phyloP scores from a whole-genome alignment of 2,888 invertebrate genomes.

The Rhodophaea formosa region DNA sequence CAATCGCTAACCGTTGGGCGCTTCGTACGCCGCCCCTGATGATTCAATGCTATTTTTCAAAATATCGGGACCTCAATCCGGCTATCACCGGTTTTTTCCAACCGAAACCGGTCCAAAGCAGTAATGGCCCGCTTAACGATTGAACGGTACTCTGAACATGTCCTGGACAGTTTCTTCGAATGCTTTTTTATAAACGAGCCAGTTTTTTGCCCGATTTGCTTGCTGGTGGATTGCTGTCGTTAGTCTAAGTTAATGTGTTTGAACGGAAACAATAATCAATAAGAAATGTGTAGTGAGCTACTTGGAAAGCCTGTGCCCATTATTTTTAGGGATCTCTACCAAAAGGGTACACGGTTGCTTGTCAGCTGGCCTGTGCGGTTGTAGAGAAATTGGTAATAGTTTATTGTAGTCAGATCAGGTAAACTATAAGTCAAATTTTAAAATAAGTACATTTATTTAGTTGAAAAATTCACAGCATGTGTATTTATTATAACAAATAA shows the following conservation, averaged over 20 bases:
- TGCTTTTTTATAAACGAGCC: neutral
- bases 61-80: neutral
- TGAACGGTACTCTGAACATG: constrained; percentile 3
- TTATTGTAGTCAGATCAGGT: no score
- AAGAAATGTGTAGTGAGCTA: neutral
- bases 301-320: neutral
- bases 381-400: no score
- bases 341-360: no score
- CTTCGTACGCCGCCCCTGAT: no score
- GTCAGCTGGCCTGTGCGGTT: no score
- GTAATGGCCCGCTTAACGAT: constrained; percentile 2
- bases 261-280: constrained; percentile 9
- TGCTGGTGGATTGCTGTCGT: neutral
- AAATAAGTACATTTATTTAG: no score
- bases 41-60: neutral
- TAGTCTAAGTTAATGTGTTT: neutral
- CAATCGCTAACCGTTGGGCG: no score
- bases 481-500: no score
- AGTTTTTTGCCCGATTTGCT: neutral
- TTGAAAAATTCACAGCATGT: no score
- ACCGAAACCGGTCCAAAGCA: neutral
- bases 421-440: no score
- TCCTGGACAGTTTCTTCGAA: neutral
- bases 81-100: neutral
- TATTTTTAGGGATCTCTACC: neutral